Conservation (phyloP, 2,888 invertebrate genomes). For the Pardosa pseudoannulata region DNA sequence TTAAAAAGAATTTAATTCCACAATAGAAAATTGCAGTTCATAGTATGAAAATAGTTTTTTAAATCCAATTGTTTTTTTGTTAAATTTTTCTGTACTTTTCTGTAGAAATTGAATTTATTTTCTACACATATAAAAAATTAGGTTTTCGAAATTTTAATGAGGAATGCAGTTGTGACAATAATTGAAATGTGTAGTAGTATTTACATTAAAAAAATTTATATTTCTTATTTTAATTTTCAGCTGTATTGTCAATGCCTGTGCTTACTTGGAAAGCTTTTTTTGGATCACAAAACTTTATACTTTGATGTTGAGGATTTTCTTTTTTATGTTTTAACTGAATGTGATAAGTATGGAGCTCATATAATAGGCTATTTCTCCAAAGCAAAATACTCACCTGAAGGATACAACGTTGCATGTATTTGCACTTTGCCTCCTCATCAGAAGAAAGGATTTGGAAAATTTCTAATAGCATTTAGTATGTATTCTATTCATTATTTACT, state of each 20-base stretch:
- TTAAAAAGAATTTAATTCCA: too few species aligned
- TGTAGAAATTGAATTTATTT: too few species aligned
- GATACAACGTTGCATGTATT: constrained; percentile 99
- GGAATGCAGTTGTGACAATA: too few species aligned
- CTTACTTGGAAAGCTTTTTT: constrained; percentile 93
- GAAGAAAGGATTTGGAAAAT: constrained; percentile 97
- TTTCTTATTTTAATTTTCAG: constrained; percentile 75
- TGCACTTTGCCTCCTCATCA: constrained; percentile 99
- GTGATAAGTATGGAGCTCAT: constrained; percentile 94
- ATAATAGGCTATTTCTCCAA: constrained; percentile 99
- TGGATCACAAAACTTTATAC: constrained; percentile 98
- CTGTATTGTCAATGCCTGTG: constrained; percentile 96
- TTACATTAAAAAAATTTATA: too few species aligned
- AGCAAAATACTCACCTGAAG: constrained; percentile 99
- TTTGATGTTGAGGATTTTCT: constrained; percentile 98
- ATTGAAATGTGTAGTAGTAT: too few species aligned
- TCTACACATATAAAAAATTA: too few species aligned
- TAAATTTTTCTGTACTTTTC: too few species aligned
- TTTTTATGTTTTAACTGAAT: constrained; percentile 96
- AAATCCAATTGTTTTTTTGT: too few species aligned
- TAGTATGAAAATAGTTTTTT: too few species aligned
- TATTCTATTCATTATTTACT: constrained; percentile 73
- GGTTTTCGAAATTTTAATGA: too few species aligned
- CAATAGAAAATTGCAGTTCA: too few species aligned
- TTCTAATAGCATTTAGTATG: constrained; percentile 99